A percentile compares a stretch with the other conserved stretches of the same genome.
phyloP scores from a whole-genome alignment of 2,888 invertebrate species.

The Dasysyrphus albostriatus region DNA sequence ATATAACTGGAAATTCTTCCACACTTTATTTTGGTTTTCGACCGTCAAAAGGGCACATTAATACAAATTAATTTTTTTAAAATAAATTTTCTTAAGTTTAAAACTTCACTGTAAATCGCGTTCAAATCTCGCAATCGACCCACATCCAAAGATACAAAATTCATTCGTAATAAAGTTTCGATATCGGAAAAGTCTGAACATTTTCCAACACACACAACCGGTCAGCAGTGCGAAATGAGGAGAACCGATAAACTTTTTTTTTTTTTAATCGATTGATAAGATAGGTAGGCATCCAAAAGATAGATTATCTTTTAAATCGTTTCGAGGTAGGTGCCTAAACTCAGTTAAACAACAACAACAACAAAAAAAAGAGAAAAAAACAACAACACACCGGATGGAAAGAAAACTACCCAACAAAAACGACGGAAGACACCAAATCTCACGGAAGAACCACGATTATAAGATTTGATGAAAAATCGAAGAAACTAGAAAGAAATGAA shows the following conservation, averaged over 20 bases:
- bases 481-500: constrained; percentile 43
- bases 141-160: constrained; percentile 37
- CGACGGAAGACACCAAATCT: constrained; percentile 51
- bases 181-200: constrained; percentile 65
- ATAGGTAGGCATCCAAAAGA: not conserved
- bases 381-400: constrained; percentile 4
- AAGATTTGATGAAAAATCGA: constrained; percentile 58
- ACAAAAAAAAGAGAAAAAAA: not conserved
- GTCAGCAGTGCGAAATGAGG: constrained; percentile 25
- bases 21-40: constrained; percentile 18
- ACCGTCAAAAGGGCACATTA: constrained; percentile 38
- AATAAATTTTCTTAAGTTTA: constrained; percentile 3
- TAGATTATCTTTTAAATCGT: not conserved
- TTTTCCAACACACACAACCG: constrained; percentile 51
- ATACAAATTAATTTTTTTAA: not conserved
- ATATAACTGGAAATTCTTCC: not conserved
- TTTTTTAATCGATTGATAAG: constrained; percentile 20
- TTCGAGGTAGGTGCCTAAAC: too few species aligned
- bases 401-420: constrained; percentile 24
- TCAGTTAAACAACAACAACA: too few species aligned
- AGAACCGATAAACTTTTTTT: constrained; percentile 7
- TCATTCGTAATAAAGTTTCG: constrained; percentile 50
- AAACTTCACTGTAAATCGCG: constrained; percentile 51
- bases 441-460: constrained; percentile 57
- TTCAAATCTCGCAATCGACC: constrained; percentile 11